Evolutionary conservation across 2,113 vertebrate species (phyloP).

Genomic region (Cynopterus brachyotis): DNA sequence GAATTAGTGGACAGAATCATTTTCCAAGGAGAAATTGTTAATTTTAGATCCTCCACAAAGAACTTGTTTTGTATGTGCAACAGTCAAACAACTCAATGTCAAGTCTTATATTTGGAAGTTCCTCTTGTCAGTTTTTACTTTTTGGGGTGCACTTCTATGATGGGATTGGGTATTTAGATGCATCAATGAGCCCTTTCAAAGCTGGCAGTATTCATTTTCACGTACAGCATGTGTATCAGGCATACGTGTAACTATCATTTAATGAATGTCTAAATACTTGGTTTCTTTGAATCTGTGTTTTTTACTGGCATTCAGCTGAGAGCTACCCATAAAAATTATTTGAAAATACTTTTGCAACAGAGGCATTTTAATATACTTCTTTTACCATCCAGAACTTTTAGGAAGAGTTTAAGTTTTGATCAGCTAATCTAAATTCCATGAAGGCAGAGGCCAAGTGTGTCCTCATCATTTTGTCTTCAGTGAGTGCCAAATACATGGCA

Average conservation of each 20-base stretch:
- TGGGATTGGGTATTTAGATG: background rate
- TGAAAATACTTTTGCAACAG: background rate
- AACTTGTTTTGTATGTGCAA: background rate
- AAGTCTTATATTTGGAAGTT: background rate
- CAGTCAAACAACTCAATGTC: background rate
- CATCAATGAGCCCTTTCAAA: background rate
- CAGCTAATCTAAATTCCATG: background rate
- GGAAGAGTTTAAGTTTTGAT: background rate
- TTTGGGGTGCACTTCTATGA: background rate
- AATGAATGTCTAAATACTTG: constrained; percentile 14
- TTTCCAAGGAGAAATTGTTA: background rate
- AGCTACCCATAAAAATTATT: background rate
- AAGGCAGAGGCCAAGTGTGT: background rate
- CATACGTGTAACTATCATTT: background rate
- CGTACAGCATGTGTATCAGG: background rate
- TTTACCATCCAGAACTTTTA: background rate
- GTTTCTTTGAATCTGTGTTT: background rate
- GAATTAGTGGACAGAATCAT: background rate
- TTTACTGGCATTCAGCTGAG: background rate
- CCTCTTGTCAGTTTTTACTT: background rate
- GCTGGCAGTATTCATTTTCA: background rate
- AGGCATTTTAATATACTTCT: background rate
- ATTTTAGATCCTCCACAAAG: background rate
- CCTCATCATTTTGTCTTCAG: background rate
- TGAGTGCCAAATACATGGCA: background rate